Percentiles rank a stretch among this genome's conserved stretches.
Conservation (phyloP, 1,140 invertebrate genomes). For the Cydia strobilella region DNA sequence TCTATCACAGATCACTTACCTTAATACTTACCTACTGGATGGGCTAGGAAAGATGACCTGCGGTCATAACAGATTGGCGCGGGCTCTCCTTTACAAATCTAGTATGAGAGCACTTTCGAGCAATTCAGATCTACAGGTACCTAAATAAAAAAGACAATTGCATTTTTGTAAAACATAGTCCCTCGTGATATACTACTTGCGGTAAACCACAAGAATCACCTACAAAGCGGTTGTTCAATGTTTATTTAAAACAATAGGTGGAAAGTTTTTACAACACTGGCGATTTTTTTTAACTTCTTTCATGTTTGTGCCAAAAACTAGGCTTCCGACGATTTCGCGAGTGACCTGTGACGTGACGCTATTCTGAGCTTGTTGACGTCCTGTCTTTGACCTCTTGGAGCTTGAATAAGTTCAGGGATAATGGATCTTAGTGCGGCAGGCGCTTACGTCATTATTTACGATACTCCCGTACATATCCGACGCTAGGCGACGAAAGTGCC, state of each 20-base stretch:
- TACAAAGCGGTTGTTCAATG: too few species aligned
- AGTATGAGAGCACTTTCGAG: too few species aligned
- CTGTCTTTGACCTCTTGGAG: conserved; percentile 53
- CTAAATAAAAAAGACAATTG: too few species aligned
- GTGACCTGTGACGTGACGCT: conserved; percentile 13
- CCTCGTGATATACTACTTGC: too few species aligned
- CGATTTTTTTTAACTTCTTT: neutral
- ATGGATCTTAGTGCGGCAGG: neutral
- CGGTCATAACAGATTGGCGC: too few species aligned
- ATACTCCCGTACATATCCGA: neutral
- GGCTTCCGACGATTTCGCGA: neutral
- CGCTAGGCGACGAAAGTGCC: neutral
- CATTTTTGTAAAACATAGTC: too few species aligned
- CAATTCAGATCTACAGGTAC: too few species aligned
- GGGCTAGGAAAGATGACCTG: too few species aligned
- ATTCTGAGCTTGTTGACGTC: conserved; percentile 32
- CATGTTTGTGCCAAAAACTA: conserved; percentile 37
- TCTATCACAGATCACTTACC: too few species aligned
- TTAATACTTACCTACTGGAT: too few species aligned
- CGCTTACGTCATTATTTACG: neutral
- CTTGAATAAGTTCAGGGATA: neutral
- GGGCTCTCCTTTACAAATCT: too few species aligned
- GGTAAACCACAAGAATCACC: too few species aligned
- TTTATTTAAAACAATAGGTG: neutral
- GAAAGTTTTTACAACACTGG: neutral